Percentiles rank a stretch among this genome's conserved stretches.
Evolutionary conservation across 2,113 vertebrate genomes (phyloP).

Genomic region (Neolamprologus sp.): DNA sequence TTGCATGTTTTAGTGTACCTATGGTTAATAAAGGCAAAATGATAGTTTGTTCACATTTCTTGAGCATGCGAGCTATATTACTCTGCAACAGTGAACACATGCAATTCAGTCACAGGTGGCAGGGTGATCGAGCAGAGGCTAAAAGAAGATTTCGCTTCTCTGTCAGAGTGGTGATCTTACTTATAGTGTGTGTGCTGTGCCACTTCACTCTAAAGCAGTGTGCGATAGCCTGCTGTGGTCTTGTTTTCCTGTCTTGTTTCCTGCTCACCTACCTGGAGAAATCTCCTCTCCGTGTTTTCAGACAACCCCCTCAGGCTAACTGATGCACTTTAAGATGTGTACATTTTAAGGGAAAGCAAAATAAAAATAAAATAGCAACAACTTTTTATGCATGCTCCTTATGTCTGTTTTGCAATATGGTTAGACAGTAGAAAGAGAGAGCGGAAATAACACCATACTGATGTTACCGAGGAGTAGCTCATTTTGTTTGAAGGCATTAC

Average conservation of each 20-base stretch:
- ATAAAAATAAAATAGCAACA: background rate
- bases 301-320: background rate
- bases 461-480: background rate
- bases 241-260: background rate
- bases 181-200: background rate
- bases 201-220: background rate
- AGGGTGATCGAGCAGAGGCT: background rate
- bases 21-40: background rate
- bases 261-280: background rate
- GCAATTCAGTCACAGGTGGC: background rate
- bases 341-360: background rate
- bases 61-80: background rate
- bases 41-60: background rate
- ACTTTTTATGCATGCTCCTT: background rate
- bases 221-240: background rate
- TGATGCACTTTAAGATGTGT: background rate
- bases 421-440: background rate
- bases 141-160: background rate
- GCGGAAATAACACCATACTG: background rate
- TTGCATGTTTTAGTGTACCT: background rate
- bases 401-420: background rate
- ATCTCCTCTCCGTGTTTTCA: background rate
- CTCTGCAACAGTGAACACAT: background rate
- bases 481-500: background rate
- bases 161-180: background rate